phyloP scores from a whole-genome alignment of 2,113 vertebrate species.

The Cyphomyrus discorhynchus region DNA sequence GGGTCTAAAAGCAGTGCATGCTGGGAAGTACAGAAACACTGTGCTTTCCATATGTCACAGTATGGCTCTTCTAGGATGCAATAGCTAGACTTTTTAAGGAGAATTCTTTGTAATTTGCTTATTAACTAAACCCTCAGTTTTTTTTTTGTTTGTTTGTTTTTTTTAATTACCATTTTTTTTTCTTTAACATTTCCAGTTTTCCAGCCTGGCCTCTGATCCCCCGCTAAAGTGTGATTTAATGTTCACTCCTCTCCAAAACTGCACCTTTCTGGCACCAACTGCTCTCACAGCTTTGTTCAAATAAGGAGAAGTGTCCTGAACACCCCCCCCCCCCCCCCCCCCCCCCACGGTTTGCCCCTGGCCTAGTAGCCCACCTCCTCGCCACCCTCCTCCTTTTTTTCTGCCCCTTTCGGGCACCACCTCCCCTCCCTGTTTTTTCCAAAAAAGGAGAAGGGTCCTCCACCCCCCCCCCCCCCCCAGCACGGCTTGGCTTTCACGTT shows the following conservation, averaged over 20 bases:
- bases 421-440: no score
- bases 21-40: background rate
- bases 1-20: background rate
- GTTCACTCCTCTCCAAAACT: background rate
- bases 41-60: background rate
- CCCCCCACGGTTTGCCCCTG: no score
- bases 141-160: background rate
- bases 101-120: background rate
- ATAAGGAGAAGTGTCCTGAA: constrained; percentile 20
- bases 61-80: background rate
- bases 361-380: no score
- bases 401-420: no score
- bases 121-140: background rate
- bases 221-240: background rate
- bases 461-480: background rate
- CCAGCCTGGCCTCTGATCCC: background rate
- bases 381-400: no score
- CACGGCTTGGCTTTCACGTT: constrained; percentile 23
- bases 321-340: background rate
- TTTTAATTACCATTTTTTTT: background rate
- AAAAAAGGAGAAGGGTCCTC: no score
- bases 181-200: background rate
- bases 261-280: background rate
- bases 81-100: background rate
- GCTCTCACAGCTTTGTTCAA: constrained; percentile 16